These are phyloP conservation scores for Heteronetta atricapilla DNA, from an alignment of 2,113 vertebrate genomes.

Conservation along the genomic window DNA sequence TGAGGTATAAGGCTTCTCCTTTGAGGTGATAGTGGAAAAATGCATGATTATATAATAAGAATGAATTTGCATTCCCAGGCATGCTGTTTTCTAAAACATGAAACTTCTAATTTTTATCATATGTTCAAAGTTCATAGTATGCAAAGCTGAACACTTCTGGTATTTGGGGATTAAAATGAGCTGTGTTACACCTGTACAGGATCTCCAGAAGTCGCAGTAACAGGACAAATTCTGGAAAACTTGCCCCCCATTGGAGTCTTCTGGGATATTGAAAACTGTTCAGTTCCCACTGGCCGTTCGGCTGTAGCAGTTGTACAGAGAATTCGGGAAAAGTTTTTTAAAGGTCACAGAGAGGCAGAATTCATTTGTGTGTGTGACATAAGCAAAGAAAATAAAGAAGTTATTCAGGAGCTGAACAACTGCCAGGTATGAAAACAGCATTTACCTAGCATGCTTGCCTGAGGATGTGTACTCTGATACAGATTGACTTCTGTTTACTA, in stretches of 20 bases:
- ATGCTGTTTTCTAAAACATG: background rate
- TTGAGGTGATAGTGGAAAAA: background rate
- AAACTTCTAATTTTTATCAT: background rate
- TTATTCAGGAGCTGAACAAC: slow-evolving; percentile 99
- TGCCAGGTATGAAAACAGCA: slow-evolving; percentile 86
- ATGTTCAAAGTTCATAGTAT: background rate
- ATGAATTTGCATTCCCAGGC: background rate
- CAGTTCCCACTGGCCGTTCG: slow-evolving; percentile 92
- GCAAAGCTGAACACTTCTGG: rapidly evolving
- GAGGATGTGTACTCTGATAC: background rate
- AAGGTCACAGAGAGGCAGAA: slow-evolving; percentile 95
- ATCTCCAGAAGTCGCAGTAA: slow-evolving; percentile 80
- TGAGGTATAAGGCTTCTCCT: background rate
- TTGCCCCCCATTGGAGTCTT: slow-evolving; percentile 96
- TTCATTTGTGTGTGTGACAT: slow-evolving; percentile 99
- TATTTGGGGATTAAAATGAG: background rate
- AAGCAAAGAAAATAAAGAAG: slow-evolving; percentile 97
- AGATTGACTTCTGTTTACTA: background rate
- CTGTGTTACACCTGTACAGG: slow-evolving; percentile 74
- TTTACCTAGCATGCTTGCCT: background rate
- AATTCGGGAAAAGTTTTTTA: slow-evolving; percentile 92
- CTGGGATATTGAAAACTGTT: slow-evolving; percentile 99
- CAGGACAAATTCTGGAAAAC: slow-evolving; percentile 85
- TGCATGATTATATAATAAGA: background rate
- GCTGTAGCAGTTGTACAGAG: slow-evolving; percentile 91